Evolutionary conservation across 2,888 invertebrate species (phyloP).

Genomic region (Pimpla rufipes): DNA sequence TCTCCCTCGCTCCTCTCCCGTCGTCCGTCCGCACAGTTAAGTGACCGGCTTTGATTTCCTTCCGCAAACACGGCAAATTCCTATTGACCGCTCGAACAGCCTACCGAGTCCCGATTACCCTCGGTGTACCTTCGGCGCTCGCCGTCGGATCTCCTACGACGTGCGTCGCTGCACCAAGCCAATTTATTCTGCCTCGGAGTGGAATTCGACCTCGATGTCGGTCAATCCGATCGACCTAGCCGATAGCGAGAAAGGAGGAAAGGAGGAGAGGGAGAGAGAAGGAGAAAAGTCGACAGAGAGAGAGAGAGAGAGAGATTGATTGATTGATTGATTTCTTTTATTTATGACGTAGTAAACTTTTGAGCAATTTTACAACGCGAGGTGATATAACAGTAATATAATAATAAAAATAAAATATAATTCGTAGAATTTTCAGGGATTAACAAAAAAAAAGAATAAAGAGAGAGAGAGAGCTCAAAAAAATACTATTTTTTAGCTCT

Average conservation of each 20-base stretch:
- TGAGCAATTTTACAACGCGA: too few species aligned
- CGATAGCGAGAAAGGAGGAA: neutral
- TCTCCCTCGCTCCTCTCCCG: constrained; percentile 11
- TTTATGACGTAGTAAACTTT: too few species aligned
- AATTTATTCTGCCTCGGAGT: constrained; percentile 56
- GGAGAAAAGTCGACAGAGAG: too few species aligned
- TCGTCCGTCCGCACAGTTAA: constrained; percentile 74
- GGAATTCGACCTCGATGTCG: constrained; percentile 44
- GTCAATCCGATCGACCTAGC: constrained; percentile 51
- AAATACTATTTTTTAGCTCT: too few species aligned
- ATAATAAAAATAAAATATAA: too few species aligned
- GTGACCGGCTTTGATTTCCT: constrained; percentile 82
- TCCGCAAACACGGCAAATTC: constrained; percentile 81
- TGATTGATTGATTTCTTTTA: too few species aligned
- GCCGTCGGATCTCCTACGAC: constrained; percentile 42
- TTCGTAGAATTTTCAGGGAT: too few species aligned
- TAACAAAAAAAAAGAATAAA: neutral
- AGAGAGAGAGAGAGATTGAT: too few species aligned
- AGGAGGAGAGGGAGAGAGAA: neutral
- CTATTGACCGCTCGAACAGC: constrained; percentile 75
- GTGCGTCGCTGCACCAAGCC: constrained; percentile 19
- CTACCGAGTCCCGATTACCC: constrained; percentile 19
- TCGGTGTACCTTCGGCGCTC: constrained; percentile 44
- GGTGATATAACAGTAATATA: too few species aligned
- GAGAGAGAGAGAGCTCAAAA: neutral